Conservation (phyloP, 2,888 invertebrate genomes). For the Agriopis marginaria region DNA sequence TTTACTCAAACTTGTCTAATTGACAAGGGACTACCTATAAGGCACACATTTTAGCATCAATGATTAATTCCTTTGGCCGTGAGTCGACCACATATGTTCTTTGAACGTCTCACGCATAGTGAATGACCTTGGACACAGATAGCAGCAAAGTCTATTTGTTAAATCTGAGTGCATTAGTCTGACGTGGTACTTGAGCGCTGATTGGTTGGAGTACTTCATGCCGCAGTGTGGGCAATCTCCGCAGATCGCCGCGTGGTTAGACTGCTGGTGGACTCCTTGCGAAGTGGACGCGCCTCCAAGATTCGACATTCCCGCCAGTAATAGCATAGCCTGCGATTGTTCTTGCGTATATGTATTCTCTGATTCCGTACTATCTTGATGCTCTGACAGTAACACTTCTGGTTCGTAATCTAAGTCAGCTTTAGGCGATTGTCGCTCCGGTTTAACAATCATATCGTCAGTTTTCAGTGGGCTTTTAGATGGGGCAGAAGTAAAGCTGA, state of each 20-base stretch:
- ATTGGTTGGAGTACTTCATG: constrained; percentile 89
- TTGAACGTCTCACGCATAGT: constrained; percentile 89
- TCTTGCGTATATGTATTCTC: constrained; percentile 71
- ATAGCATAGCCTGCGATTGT: constrained; percentile 73
- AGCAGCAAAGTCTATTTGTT: constrained; percentile 89
- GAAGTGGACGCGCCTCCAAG: constrained; percentile 76
- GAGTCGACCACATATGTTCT: constrained; percentile 89
- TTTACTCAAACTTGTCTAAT: constrained; percentile 45
- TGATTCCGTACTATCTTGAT: constrained; percentile 73
- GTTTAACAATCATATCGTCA: constrained; percentile 73
- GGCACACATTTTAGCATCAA: constrained; percentile 63
- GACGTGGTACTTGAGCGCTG: constrained; percentile 89
- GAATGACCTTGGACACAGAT: constrained; percentile 89
- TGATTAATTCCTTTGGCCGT: constrained; percentile 87
- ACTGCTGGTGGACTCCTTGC: constrained; percentile 74
- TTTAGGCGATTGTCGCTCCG: constrained; percentile 79
- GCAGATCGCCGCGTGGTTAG: constrained; percentile 84
- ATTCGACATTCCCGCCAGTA: constrained; percentile 76
- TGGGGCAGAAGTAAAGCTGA: constrained; percentile 59
- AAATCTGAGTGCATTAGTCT: constrained; percentile 90
- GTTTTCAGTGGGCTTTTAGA: constrained; percentile 74
- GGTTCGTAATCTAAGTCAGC: constrained; percentile 81
- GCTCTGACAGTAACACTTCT: constrained; percentile 79
- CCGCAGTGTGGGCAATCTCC: constrained; percentile 90
- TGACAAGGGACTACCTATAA: constrained; percentile 57